phyloP scores from a whole-genome alignment of 30 jellyfish, hydroid and myxozoan genomes.

The Sanderia malayensis region DNA sequence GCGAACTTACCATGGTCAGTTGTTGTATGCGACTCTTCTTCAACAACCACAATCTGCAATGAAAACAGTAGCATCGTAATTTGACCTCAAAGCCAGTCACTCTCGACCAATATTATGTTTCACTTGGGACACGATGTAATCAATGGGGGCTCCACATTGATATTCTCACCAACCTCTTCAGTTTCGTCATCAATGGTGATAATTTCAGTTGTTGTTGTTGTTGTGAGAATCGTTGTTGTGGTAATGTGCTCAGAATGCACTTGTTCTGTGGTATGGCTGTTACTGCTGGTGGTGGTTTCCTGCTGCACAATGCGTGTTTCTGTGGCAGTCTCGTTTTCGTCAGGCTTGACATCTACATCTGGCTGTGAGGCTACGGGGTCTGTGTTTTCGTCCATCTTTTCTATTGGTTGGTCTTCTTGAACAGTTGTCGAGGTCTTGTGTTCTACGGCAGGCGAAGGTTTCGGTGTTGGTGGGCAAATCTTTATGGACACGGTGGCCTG shows the following conservation, averaged over 20 bases:
- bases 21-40: not conserved
- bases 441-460: slow-evolving; percentile 18
- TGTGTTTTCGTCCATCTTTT: slow-evolving; percentile 8
- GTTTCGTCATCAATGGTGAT: slow-evolving; percentile 32
- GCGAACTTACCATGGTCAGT: not conserved
- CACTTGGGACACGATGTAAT: too few relatives aligned
- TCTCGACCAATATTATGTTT: not conserved
- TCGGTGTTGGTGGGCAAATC: slow-evolving; percentile 55
- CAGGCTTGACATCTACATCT: not conserved
- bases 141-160: not conserved
- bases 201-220: slow-evolving; percentile 37
- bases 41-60: slow-evolving; percentile 4
- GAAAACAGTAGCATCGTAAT: not conserved
- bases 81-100: not conserved
- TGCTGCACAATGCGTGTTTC: slow-evolving; percentile 5
- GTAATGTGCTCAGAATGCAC: slow-evolving; percentile 3
- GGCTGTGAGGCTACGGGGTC: not conserved
- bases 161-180: slow-evolving; percentile 30
- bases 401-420: too few relatives aligned
- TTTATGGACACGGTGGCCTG: slow-evolving; percentile 33
- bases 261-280: slow-evolving; percentile 2
- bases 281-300: too few relatives aligned
- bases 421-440: slow-evolving; percentile 11
- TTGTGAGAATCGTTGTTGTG: slow-evolving; percentile 10
- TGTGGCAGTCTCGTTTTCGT: not conserved